phyloP scores from a whole-genome alignment of 2,113 vertebrate genomes.

The Chitala chitala region DNA sequence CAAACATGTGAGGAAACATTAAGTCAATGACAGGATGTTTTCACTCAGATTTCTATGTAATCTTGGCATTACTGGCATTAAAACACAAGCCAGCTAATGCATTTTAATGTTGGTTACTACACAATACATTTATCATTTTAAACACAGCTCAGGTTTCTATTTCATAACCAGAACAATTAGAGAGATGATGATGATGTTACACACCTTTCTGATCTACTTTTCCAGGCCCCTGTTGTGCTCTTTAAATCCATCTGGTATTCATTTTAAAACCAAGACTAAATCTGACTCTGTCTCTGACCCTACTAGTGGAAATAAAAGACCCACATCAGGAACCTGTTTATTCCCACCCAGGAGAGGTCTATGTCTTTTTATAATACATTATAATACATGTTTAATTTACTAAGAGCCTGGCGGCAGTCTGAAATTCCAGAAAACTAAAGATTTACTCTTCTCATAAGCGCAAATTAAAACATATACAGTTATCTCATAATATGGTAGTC shows the following conservation, averaged over 20 bases:
- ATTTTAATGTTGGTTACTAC: no score
- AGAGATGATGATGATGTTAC: not conserved
- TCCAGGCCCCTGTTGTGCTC: not conserved
- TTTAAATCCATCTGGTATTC: not conserved
- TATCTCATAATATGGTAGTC: no score
- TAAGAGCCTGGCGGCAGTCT: no score
- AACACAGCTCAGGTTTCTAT: not conserved
- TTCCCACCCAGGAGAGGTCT: not conserved
- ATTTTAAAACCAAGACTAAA: conserved; percentile 15
- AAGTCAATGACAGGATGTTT: not conserved
- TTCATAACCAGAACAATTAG: not conserved
- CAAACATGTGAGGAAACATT: conserved; percentile 13
- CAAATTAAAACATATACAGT: no score
- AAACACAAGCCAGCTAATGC: no score
- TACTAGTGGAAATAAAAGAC: conserved; percentile 8
- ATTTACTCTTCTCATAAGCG: no score
- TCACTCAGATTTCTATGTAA: not conserved
- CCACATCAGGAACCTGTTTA: not conserved
- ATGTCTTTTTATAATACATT: not conserved
- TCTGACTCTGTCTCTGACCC: not conserved
- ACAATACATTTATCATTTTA: no score
- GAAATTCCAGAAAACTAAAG: no score
- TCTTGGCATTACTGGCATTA: no score
- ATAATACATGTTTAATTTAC: no score
- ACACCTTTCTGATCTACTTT: not conserved